Base-by-base conservation (phyloP, 2,888 invertebrate genomes). In the Parnassius smintheus region DNA sequence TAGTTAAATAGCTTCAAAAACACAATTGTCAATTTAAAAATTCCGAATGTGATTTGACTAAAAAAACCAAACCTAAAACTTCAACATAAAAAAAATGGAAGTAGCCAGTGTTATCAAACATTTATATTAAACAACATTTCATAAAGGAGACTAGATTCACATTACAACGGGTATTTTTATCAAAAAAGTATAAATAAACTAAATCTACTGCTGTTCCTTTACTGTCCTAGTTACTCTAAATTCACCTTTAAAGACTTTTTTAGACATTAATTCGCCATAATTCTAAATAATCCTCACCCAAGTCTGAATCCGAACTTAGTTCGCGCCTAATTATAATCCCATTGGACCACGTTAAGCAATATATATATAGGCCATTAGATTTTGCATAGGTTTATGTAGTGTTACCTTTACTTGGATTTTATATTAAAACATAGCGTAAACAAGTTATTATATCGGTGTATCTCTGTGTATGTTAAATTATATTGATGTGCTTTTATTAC, bases 331-430 rank as follows among this genome's bases (percentile, higher is more conserved):
- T 75, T 76, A 76, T 82, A 81, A 84, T 81, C 84, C 87, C 86
- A 86, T 88, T 77, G 91, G 90, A 91, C 90, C 91, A 91, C 76
- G 80, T 83, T 88, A 89, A 91, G 90, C 91, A 91, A 91, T 90
- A 90, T 83, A 80, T 81, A 70, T 86, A 76, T 88, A 88, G 82
- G 75, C 80, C 82, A 81, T 73, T 82, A 83, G 79, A 75, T 76
- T 77, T 78, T 82, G 82, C 82, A 79, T 85, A 87, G 80, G 76
- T 71, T 74, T 76, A 74, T 72, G 82, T 89, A 86, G 86, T 79
- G 80, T 80, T 89, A 89, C 88, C 86, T 85, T 85, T 86, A 79
- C 70, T 73, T 88, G 85, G 79, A 70, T 90, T 89, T 88, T 87
- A 81, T 88, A 84, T 72, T 71, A 80, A 76, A 63, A 56, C 53